Conservation (phyloP, 2,113 vertebrate species). For the Orycteropus afer region DNA sequence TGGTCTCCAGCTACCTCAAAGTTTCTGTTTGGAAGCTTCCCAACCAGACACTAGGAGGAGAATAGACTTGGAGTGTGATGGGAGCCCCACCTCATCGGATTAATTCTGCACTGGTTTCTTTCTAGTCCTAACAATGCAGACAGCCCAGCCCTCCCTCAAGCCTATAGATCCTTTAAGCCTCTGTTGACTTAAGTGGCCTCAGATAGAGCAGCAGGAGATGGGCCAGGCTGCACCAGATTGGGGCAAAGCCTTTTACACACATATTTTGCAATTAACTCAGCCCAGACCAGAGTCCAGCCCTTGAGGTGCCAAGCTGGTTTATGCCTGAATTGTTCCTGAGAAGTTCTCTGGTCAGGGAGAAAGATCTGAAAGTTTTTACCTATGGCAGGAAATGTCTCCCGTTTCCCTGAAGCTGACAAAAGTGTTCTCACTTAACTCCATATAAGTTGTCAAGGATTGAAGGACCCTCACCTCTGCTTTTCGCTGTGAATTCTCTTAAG, state of each 20-base stretch:
- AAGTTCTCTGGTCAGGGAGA: background rate
- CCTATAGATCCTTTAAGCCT: conserved; percentile 27
- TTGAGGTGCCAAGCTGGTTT: background rate
- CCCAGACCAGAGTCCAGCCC: conserved; percentile 22
- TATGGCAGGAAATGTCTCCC: background rate
- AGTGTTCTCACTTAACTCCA: background rate
- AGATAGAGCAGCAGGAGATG: background rate
- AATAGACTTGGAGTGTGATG: background rate
- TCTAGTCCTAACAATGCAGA: background rate
- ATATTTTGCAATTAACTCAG: background rate
- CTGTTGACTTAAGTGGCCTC: background rate
- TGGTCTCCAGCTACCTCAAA: background rate
- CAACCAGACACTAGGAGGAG: background rate
- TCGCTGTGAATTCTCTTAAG: background rate
- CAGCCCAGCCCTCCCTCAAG: background rate
- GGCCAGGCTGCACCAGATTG: background rate
- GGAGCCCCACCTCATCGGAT: background rate
- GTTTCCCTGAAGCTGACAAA: background rate
- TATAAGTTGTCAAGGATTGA: background rate
- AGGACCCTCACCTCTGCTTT: background rate
- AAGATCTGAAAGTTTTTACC: background rate
- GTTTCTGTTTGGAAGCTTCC: background rate
- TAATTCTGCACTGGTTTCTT: background rate
- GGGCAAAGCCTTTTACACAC: background rate
- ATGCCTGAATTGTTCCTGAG: background rate